phyloP scores from a whole-genome alignment of 2,888 invertebrate species.

The Mesorhabditis spiculigera region DNA sequence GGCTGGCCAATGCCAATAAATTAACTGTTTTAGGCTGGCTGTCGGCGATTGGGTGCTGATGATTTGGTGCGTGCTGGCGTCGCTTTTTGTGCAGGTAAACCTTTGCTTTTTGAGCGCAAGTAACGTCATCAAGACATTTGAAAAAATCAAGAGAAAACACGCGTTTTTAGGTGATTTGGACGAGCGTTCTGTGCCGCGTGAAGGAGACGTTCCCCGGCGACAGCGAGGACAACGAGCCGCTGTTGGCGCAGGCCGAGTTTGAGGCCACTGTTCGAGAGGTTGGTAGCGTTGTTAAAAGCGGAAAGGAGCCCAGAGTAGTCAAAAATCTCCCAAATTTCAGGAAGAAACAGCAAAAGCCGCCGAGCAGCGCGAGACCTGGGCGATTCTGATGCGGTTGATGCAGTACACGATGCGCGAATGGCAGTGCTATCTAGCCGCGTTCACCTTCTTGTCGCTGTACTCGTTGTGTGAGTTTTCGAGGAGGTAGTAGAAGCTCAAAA shows the following conservation, averaged over 20 bases:
- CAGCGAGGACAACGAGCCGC: conserved; percentile 20
- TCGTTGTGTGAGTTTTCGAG: conserved; percentile 41
- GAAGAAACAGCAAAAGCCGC: conserved; percentile 47
- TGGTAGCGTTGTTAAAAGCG: not conserved
- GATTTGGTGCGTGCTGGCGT: conserved; percentile 56
- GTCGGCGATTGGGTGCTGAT: conserved; percentile 58
- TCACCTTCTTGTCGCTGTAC: conserved; percentile 53
- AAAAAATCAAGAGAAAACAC: not conserved
- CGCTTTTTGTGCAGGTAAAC: conserved; percentile 41
- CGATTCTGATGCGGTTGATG: conserved; percentile 46
- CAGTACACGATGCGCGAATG: conserved; percentile 55
- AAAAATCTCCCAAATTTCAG: conserved; percentile 17
- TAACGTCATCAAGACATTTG: not conserved
- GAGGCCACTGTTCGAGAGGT: conserved; percentile 23
- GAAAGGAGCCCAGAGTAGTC: not conserved
- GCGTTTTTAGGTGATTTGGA: conserved; percentile 46
- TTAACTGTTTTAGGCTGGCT: conserved; percentile 28
- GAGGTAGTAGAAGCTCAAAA: not conserved
- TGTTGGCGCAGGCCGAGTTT: conserved; percentile 35
- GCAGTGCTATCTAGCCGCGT: conserved; percentile 51
- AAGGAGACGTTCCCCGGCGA: conserved; percentile 39
- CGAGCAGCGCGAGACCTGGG: conserved; percentile 51
- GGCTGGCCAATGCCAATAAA: conserved; percentile 9
- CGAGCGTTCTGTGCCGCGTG: conserved; percentile 45
- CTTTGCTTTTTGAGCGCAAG: not conserved